Base-by-base conservation (phyloP, 2,113 vertebrate genomes). In the Setophaga kirtlandii region DNA sequence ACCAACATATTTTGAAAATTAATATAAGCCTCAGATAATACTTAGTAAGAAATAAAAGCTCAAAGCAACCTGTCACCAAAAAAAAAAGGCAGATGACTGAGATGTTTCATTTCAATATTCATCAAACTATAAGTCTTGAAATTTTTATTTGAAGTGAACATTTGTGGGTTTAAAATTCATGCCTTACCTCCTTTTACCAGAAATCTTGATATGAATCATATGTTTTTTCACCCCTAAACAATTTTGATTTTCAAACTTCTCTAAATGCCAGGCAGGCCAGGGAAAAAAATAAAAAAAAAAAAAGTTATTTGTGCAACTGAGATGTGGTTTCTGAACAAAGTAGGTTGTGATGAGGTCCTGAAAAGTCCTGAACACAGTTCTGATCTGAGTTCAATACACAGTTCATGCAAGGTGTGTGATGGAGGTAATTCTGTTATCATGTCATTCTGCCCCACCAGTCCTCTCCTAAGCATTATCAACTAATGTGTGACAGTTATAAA, bases 401-500 rank as follows among this genome's bases (percentile, higher is more conserved):
- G 37, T 55, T 46, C 0, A 0, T 17, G 17, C 39, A 64, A 88
- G 76, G 76, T 33, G 68, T 80, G 56, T 1, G 13, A 91, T 27
- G 60, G 79, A 76, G 73, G 53, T 74, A 87, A 83, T 95, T 90
- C 80, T 78, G 73, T 94, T 97, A 75, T 49, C 25, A 0, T 81
- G 62, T 91, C 67, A 23, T 67, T 96, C 86, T 73, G 64, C 44
- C 76, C 94, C 67, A 27, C 56, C 82, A 87, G 23, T 52, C 64
- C 53, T 93, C 88, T 71, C 64, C 53, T 58, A 55, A 87, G 39
- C 24, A n/a, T 58, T 89, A 76, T 55, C 78, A 67, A 22, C 81
- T 65, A 92, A 90, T 8, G 63, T 74, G 76, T 94, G 93, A 90
- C 94, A 94, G 56, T 42, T 82, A 86, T 83, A 93, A 95, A 97